phyloP scores from a whole-genome alignment of 2,797 vertebrate genomes.

The Tapirus indicus region DNA sequence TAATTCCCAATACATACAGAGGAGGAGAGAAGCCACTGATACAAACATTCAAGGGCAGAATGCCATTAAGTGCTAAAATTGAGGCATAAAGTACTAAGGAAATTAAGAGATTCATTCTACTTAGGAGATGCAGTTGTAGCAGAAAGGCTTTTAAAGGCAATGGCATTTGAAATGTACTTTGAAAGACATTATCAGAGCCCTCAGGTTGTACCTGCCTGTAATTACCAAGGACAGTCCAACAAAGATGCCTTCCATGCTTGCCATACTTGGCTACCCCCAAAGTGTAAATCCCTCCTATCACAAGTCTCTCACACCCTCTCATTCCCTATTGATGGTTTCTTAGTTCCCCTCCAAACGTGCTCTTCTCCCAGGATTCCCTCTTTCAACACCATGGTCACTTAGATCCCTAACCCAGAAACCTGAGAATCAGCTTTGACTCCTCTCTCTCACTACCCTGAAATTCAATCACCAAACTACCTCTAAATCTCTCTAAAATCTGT shows the following conservation, averaged over 20 bases:
- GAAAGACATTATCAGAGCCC: constrained; percentile 4
- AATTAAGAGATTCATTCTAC: constrained; percentile 20
- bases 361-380: background rate
- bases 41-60: background rate
- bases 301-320: background rate
- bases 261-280: background rate
- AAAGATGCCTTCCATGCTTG: background rate
- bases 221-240: background rate
- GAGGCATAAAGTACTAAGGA: background rate
- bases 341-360: background rate
- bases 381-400: background rate
- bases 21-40: background rate
- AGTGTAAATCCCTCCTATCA: background rate
- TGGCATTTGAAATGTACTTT: background rate
- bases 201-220: constrained; percentile 12
- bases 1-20: background rate
- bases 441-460: background rate
- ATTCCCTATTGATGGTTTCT: background rate
- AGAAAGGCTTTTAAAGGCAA: background rate
- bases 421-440: background rate
- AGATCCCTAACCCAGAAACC: background rate
- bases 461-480: background rate
- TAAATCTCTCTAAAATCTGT: background rate
- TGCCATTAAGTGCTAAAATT: background rate
- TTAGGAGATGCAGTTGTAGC: background rate